Evolutionary conservation across 2,888 invertebrate genomes (phyloP), one percentile per base, ranked within the genome.

Genomic region (Phyllotreta cruciferae): DNA sequence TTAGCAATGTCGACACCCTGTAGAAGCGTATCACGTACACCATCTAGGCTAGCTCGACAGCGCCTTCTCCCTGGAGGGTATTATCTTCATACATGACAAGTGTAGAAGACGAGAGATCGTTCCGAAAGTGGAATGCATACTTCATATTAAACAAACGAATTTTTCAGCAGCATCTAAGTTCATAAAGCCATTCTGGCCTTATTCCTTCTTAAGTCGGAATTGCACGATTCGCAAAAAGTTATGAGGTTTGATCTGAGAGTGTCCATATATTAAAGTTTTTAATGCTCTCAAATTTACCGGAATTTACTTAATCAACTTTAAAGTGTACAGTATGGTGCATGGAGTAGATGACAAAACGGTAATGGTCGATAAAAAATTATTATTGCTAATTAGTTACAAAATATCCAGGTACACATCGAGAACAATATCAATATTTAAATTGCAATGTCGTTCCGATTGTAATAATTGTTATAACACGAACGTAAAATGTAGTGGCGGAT

Each of bases 41-140:
- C 60, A 64, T 64, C 64, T 64, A 49, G 37, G 54, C 56, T 61
- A 50, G 57, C 47, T 53, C 45, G 45, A 42, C 61, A 44, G 47
- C 54, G 42, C 42, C 42, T 54, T 57, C 39, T 61, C 61, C 64
- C 64, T 54, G 3, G 64, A 50, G 64, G 61, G 53, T 57, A 64
- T 64, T 61, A 64, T 64, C 61, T 47, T 61, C 61, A 64, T 60
- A 61, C 61, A 64, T 64, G 60, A 64, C 54, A 64, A 56, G 57
- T 57, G 64, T 60, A 49, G 63, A 47, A 58, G 63, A 63, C 58
- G 58, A 63, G 63, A 54, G 58, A 45, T 63, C 63, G 57, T 58
- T 58, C 34, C 54, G 10, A 39, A 54, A 58, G 54, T 54, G 63
- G 58, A 63, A 58, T 63, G 37, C 57, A 63, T 63, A 57, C 63